phyloP scores from a whole-genome alignment of 1,140 invertebrate genomes.

The Microplitis mediator region DNA sequence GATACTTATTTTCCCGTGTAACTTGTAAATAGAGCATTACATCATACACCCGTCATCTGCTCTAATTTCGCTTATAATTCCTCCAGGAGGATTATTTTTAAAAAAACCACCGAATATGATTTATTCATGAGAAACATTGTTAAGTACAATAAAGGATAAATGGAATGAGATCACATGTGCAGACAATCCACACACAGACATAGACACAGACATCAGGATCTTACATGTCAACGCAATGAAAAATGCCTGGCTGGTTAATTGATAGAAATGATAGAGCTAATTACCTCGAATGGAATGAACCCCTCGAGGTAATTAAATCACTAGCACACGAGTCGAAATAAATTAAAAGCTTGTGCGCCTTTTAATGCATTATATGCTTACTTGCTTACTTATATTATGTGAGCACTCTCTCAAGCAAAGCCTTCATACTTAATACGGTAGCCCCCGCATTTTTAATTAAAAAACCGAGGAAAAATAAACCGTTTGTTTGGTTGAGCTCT shows the following conservation, averaged over 20 bases:
- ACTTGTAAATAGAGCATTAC: slow-evolving; percentile 16
- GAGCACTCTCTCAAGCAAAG: too few species aligned
- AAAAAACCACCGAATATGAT: too few species aligned
- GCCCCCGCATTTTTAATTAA: too few species aligned
- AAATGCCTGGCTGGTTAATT: slow-evolving; percentile 23
- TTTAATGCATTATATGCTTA: neutral
- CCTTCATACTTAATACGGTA: neutral
- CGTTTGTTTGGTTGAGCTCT: too few species aligned
- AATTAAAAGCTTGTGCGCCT: neutral
- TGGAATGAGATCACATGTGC: too few species aligned
- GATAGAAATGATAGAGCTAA: slow-evolving; percentile 26
- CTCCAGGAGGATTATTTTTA: neutral
- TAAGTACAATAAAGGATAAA: too few species aligned
- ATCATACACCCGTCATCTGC: neutral
- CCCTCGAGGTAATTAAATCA: slow-evolving; percentile 15
- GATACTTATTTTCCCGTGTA: neutral
- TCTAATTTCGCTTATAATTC: neutral
- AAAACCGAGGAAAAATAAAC: too few species aligned
- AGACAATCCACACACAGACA: neutral
- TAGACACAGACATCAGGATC: neutral
- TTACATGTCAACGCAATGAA: neutral
- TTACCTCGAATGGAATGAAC: slow-evolving; percentile 17
- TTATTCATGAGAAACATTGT: too few species aligned
- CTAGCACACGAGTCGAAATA: neutral
- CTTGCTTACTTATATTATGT: too few species aligned